Conservation (phyloP, 2,797 vertebrate species). For the Apogon talboti region DNA sequence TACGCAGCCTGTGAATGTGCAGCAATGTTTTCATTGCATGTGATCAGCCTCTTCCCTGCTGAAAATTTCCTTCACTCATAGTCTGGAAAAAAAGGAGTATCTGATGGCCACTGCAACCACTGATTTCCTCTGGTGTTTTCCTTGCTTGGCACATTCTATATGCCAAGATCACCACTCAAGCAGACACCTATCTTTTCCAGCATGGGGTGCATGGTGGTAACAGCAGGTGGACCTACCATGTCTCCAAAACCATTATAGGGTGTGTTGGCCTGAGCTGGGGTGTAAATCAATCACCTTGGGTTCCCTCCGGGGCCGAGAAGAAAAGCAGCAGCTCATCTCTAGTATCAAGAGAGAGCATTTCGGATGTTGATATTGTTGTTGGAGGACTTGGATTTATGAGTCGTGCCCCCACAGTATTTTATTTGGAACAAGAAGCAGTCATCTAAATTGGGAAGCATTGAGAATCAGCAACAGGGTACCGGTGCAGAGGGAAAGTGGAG, state of each 20-base stretch:
- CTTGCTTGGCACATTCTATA: slow-evolving; percentile 46
- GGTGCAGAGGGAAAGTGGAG: slow-evolving; percentile 27
- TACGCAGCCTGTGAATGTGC: no score
- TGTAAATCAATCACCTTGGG: slow-evolving; percentile 60
- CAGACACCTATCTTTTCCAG: slow-evolving; percentile 35
- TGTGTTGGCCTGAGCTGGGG: slow-evolving; percentile 31
- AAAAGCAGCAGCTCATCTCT: slow-evolving; percentile 60
- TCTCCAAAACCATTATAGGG: slow-evolving; percentile 33
- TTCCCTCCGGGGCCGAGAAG: slow-evolving; percentile 30
- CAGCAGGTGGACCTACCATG: slow-evolving; percentile 62
- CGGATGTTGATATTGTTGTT: slow-evolving; percentile 62
- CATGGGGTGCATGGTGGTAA: slow-evolving; percentile 32
- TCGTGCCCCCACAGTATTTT: slow-evolving; percentile 56
- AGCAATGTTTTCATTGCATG: slow-evolving; percentile 76
- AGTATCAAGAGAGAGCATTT: slow-evolving; percentile 54
- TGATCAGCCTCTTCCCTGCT: slow-evolving; percentile 51
- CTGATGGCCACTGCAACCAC: slow-evolving; percentile 63
- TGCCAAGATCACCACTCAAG: slow-evolving; percentile 35
- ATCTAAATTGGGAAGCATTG: slow-evolving; percentile 62
- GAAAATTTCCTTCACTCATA: no score
- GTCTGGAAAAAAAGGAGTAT: slow-evolving; percentile 26
- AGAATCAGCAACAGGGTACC: slow-evolving; percentile 22
- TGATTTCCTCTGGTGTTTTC: slow-evolving; percentile 49
- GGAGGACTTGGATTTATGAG: slow-evolving; percentile 60
- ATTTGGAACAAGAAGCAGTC: slow-evolving; percentile 58